phyloP scores from a whole-genome alignment of 2,888 invertebrate species.

The Dicycla oo region DNA sequence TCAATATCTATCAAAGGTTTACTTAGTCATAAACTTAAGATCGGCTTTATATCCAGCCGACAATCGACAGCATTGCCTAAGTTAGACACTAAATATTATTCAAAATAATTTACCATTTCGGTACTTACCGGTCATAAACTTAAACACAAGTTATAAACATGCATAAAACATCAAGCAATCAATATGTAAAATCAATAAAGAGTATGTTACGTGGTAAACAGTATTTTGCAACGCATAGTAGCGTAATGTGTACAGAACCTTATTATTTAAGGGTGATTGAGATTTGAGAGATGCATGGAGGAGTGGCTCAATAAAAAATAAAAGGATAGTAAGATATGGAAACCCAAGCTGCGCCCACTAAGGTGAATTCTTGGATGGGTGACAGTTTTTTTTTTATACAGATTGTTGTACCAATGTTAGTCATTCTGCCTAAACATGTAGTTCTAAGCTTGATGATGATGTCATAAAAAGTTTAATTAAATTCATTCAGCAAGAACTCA shows the following conservation, averaged over 20 bases:
- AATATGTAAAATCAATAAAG: slow-evolving; percentile 39
- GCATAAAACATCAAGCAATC: slow-evolving; percentile 42
- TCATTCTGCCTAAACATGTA: too few relatives aligned
- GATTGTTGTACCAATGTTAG: too few relatives aligned
- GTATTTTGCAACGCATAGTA: slow-evolving; percentile 20
- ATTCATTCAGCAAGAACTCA: too few relatives aligned
- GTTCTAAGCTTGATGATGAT: too few relatives aligned
- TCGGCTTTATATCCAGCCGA: background rate
- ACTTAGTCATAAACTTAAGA: background rate
- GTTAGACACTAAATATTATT: slow-evolving; percentile 10
- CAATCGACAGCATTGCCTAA: background rate
- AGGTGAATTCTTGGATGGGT: background rate
- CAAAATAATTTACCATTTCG: slow-evolving; percentile 13
- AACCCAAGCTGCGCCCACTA: background rate
- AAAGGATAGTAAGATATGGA: background rate
- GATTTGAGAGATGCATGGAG: slow-evolving; percentile 3
- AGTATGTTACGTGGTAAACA: slow-evolving; percentile 16
- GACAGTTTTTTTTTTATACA: background rate
- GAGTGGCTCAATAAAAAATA: background rate
- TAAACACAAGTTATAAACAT: slow-evolving; percentile 29
- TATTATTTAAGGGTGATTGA: slow-evolving; percentile 32
- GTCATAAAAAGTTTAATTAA: too few relatives aligned
- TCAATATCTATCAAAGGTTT: background rate
- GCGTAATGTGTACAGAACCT: slow-evolving; percentile 22
- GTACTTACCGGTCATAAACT: slow-evolving; percentile 21